A percentile compares a stretch with the other conserved stretches of the same genome.
These are phyloP conservation scores for Drosophila murphyi DNA, from an alignment of 1,140 invertebrate species.

Conservation along the genomic window DNA sequence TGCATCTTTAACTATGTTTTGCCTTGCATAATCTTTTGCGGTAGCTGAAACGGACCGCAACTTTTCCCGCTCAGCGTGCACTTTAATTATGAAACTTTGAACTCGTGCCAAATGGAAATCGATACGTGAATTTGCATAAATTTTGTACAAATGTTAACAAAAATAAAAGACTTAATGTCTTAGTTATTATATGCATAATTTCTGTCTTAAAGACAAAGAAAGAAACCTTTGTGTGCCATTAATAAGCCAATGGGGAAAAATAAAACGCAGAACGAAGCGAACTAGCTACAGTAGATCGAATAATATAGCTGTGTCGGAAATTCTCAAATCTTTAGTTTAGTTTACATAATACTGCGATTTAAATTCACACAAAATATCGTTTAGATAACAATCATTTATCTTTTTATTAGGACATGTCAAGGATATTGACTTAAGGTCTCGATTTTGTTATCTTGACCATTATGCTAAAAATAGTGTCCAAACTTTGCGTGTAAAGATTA, in stretches of 20 bases:
- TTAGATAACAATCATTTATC: not conserved
- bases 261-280: not conserved
- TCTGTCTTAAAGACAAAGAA: not conserved
- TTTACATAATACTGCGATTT: not conserved
- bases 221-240: slow-evolving; percentile 5
- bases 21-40: slow-evolving; percentile 74
- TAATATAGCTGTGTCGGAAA: not conserved
- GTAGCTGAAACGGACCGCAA: slow-evolving; percentile 63
- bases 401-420: not conserved
- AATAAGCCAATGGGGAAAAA: not conserved
- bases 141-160: slow-evolving; percentile 31
- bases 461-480: not conserved
- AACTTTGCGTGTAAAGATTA: not conserved
- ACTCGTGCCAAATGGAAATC: slow-evolving; percentile 68
- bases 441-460: not conserved
- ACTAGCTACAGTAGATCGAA: not conserved
- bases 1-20: slow-evolving; percentile 41
- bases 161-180: slow-evolving; percentile 10
- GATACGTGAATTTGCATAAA: slow-evolving; percentile 68
- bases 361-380: not conserved
- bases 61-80: slow-evolving; percentile 56
- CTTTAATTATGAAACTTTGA: slow-evolving; percentile 71
- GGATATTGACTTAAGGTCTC: not conserved
- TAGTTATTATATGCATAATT: slow-evolving; percentile 8
- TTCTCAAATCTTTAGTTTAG: not conserved